Evolutionary conservation across 1,140 invertebrate species (phyloP), one percentile per base, ranked within the genome.

Genomic region (Ridgeia piscesae): DNA sequence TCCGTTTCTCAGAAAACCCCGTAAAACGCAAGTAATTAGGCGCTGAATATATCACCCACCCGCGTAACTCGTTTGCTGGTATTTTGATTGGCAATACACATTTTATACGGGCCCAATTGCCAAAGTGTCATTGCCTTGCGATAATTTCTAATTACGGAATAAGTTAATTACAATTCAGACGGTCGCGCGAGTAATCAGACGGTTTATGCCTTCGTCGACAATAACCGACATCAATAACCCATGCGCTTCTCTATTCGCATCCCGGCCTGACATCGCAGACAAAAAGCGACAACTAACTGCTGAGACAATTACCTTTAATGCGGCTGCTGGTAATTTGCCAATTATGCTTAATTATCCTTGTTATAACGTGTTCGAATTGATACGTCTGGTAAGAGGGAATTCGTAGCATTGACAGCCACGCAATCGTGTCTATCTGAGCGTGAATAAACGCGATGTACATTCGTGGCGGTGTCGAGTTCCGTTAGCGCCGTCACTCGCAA

Each of bases 331-430:
- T 77, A 77, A 77, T 77, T 77, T 77, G 58, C 58, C 58, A 77
- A 77, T 77, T 77, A 77, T 77, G 58, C 58, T 77, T 31, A 77
- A 77, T 77, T 77, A 77, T 77, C 58, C 58, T 77, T 77, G 58
- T 77, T 77, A 77, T 77, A 77, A 77, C 58, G 58, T 77, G 58
- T 77, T 21, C 58, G 58, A 77, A 77, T 77, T 77, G 4, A 77
- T 77, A 77, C 58, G 58, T 77, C 58, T 9, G 27, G 58, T 4
- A 77, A 77, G 58, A 21, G 58, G 27, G 27, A 77, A 21, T 77
- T 77, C 27, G 14, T 31, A 77, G 4, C 58, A 77, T 31, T 9
- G 58, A 77, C 8, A 2, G 27, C 58, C 58, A 21, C 58, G 27
- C 58, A 77, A 77, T 77, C 58, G 27, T 31, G 58, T 21, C 27